A percentile compares a stretch with the other conserved stretches of the same genome.
Evolutionary conservation across 2,888 invertebrate genomes (phyloP).

Genomic region (Himalopsyche kuldschensis): DNA sequence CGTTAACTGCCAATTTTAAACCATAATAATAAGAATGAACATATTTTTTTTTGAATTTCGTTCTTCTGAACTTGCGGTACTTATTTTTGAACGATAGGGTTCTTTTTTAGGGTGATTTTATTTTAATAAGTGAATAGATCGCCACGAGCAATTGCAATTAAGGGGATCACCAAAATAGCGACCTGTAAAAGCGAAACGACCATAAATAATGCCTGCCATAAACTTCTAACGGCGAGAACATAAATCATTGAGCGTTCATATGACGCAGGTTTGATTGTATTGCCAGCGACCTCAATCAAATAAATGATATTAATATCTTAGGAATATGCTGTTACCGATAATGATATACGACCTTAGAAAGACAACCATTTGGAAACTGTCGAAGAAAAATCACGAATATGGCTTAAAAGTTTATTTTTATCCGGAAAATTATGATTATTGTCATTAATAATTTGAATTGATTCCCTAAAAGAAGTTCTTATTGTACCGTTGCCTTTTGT

Average conservation of each 20-base stretch:
- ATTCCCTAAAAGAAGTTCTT: too few relatives aligned
- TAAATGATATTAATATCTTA: neutral
- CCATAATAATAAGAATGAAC: neutral
- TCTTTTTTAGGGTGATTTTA: too few relatives aligned
- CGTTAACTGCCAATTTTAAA: too few relatives aligned
- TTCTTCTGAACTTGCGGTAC: too few relatives aligned
- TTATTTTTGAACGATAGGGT: neutral
- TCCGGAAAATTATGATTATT: too few relatives aligned
- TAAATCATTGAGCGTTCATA: neutral
- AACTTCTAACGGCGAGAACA: neutral
- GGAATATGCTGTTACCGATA: too few relatives aligned
- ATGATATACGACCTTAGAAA: too few relatives aligned
- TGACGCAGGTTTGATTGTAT: neutral
- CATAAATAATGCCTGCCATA: neutral
- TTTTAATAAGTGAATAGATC: neutral
- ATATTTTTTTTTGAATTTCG: neutral
- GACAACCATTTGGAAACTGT: too few relatives aligned
- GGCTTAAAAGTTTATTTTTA: too few relatives aligned
- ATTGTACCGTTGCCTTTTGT: too few relatives aligned
- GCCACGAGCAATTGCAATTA: neutral
- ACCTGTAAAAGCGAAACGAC: neutral
- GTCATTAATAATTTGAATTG: too few relatives aligned
- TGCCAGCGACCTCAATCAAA: neutral
- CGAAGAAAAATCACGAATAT: too few relatives aligned
- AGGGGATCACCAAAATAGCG: neutral